Conservation (phyloP, 2,797 vertebrate genomes). For the Acanthurus tractus region DNA sequence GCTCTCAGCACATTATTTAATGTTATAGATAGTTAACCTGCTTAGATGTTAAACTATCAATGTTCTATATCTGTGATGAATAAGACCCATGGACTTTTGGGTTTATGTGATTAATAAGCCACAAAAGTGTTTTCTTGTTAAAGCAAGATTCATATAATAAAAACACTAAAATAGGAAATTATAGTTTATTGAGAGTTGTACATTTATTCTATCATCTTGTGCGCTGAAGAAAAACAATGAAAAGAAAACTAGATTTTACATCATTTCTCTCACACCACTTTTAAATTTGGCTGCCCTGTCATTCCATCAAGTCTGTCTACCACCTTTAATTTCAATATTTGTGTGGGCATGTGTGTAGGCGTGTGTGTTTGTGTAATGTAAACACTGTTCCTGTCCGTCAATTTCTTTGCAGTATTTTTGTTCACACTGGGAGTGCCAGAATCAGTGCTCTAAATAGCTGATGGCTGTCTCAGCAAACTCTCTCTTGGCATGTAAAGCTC, state of each 20-base stretch:
- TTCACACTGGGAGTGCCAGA: constrained; percentile 58
- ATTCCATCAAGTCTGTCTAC: constrained; percentile 11
- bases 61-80: not conserved
- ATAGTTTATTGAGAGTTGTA: not conserved
- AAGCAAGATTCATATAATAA: not conserved
- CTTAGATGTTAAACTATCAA: not conserved
- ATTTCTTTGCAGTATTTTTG: constrained; percentile 55
- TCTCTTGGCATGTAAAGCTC: constrained; percentile 73
- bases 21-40: not conserved
- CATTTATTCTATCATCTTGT: not conserved
- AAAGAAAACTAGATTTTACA: too few species aligned
- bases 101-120: too few species aligned
- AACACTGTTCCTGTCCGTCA: constrained; percentile 41
- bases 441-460: constrained; percentile 59
- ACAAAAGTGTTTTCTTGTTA: too few species aligned
- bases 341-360: constrained; percentile 15
- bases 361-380: constrained; percentile 7
- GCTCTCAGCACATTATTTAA: not conserved
- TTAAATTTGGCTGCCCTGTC: constrained; percentile 7
- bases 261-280: not conserved
- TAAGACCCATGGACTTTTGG: too few species aligned
- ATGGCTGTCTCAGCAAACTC: constrained; percentile 54
- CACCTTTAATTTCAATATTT: constrained; percentile 5
- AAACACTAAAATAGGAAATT: not conserved
- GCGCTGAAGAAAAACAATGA: not conserved